Base-by-base conservation (phyloP, 1,140 invertebrate species). In the Pissodes strobi region DNA sequence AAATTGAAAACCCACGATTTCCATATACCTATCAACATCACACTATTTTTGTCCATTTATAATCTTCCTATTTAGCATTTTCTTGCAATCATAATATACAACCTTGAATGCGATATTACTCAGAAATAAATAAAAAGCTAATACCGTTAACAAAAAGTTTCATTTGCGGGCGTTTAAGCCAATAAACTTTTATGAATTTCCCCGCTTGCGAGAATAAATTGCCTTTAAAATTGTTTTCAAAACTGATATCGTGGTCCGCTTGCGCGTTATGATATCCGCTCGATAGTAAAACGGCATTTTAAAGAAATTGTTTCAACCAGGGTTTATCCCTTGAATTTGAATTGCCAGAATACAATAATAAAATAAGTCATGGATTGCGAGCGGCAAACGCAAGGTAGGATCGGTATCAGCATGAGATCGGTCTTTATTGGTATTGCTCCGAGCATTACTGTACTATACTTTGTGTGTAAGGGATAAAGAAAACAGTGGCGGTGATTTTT, bases 311-410 rank as follows among this genome's bases (percentile, higher is more conserved):
- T 61, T 61, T 52, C 46, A 48, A 58, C 30, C 59, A 22, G 22
- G 34, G 46, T 61, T 61, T 52, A 41, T 57, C 38, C 55, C 55
- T 23, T 19, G 49, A 57, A 43, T 55, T 51, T 39, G 48, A 60
- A 46, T 52, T 46, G 39, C 49, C 57, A 43, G 51, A 66, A 66
- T 66, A 48, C 57, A 56, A 66, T 56, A 66, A 66, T 66, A 66
- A 66, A 66, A 66, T 60, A 60, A 60, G 56, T 66, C 62, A 64
- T 64, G 62, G 46, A 23, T 62, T 49, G 48, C n/a, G 21, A 43
- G 23, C 41, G 41, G 41, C 41, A 45, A n/a, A 45, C 41, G 41
- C 41, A 45, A 45, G 41, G 41, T 45, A 45, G 41, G 41, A 45
- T 45, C 41, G 41, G 41, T 45, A 45, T 45, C 41, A 45, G 41